Evolutionary conservation across 2,113 vertebrate genomes (phyloP), one percentile per base, ranked within the genome.

Genomic region (Parus major): DNA sequence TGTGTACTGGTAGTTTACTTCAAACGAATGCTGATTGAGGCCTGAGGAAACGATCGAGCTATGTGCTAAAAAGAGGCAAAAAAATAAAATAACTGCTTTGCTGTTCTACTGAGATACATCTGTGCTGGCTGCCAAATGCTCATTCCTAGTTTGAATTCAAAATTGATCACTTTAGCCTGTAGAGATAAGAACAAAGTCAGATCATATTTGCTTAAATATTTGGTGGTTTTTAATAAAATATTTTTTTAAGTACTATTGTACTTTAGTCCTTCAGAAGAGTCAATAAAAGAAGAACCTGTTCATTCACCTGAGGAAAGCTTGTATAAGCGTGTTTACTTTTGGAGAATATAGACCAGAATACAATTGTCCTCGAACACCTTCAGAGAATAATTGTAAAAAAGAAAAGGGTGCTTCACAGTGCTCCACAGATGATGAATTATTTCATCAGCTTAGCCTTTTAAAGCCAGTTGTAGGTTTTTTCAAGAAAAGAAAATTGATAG

Each of bases 1-100:
- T 94, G 60, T 94, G 69, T 88, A 87, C 55, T 86, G 86, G 42
- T 86, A 83, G 81, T 91, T 93, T 87, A 96, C 96, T 97, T 97
- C 96, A 96, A 96, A 97, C 60, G 60, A 82, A 93, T 95, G 81
- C 52, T 95, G 88, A 96, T 95, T 0, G 14, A 95, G 61, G 50
- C 75, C 88, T 70, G 81, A 96, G 88, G 90, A 97, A 94, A 97
- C 94, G 64, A 93, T 76, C 0, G 27, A 93, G 60, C 63, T 92
- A 16, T 44, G 42, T 90, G 87, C 33, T 90, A 85, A 85, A 91
- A 95, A 85, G 69, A 93, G 50, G 35, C 14, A 15, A 95, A 95
- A 95, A 79, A 96, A 90, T 56, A 82, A 95, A 90, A 31, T 69
- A 29, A 29, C 17, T 82, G 15, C 15, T 86, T 96, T 70, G 60